These are phyloP conservation scores for Probosciger aterrimus DNA, from an alignment of 2,113 vertebrate species.

Conservation along the genomic window DNA sequence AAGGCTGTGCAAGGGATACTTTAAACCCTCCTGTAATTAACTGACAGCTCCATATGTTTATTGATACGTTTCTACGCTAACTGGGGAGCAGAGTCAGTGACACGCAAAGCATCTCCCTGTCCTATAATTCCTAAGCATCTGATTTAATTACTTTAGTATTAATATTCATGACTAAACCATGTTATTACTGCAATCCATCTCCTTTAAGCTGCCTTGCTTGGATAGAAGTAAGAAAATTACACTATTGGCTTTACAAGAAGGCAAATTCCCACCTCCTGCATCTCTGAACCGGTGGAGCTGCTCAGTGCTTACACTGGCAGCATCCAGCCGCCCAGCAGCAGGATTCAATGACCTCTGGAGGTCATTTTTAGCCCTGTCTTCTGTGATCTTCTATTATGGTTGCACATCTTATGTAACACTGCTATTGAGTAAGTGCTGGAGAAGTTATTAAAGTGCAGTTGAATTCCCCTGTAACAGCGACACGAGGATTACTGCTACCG, in stretches of 20 bases:
- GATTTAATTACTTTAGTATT: slow-evolving; percentile 24
- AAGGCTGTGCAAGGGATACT: neutral
- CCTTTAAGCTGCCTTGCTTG: neutral
- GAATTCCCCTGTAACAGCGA: neutral
- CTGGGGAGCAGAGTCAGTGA: neutral
- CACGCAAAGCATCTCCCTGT: neutral
- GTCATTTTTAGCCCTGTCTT: slow-evolving; percentile 24
- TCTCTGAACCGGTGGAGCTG: neutral
- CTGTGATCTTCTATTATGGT: neutral
- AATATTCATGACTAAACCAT: neutral
- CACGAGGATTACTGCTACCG: neutral
- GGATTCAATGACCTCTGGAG: neutral
- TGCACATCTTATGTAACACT: slow-evolving; percentile 15
- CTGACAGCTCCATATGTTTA: neutral
- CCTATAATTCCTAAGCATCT: neutral
- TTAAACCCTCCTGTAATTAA: neutral
- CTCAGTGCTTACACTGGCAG: neutral
- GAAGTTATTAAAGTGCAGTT: neutral
- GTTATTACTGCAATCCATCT: neutral
- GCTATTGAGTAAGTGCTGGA: neutral
- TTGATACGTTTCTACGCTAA: neutral
- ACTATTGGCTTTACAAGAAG: neutral
- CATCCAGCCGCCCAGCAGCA: neutral
- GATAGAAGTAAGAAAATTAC: neutral
- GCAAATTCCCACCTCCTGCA: neutral